Base-by-base conservation (phyloP, 2,888 invertebrate species). In the Ochropleura leucogaster region DNA sequence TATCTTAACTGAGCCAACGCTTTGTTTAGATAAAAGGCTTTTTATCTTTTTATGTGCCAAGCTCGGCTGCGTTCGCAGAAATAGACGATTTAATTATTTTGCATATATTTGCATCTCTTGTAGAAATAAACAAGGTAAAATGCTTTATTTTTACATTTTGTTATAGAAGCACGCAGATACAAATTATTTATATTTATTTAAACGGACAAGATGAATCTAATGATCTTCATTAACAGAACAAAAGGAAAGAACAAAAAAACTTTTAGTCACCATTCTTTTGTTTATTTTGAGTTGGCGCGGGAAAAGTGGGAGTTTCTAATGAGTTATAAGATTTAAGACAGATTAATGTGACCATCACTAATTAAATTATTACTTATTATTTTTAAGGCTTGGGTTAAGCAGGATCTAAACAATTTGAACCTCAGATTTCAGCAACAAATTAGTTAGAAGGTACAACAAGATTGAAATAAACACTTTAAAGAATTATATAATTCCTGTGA, bases 191-290 rank as follows among this genome's bases (percentile, higher is more conserved):
- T 69, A 9, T 62, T 63, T 64, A 76, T 79, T 80, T 78, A 83
- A 80, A 73, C 51, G 78, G 67, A 73, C 74, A 67, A 82, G 63
- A 73, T 46, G 44, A 77, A 78, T 79, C 74, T 80, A 74, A 68
- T 66, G 70, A 75, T 83, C 77, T 80, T 78, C 78, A 79, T 83
- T 80, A 79, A 75, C 71, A 69, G 79, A 82, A 88, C 79, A 88
- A 87, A 82, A 80, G 82, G 47, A 77, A 79, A 81, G 77, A 79
- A 82, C 46, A 77, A 75, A 78, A 80, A 80, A 70, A 55, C 10
- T 73, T 79, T 79, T 51, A 42, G 71, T 67, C 67, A 46, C 74
- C 63, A 66, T 68, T 51, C 75, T 75, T 80, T 87, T 85, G 78
- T 85, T 80, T 73, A 68, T 62, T 68, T 75, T 42, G n/a, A 68